Evolutionary conservation across 2,888 invertebrate species (phyloP).

Genomic region (Orgyia antiqua): DNA sequence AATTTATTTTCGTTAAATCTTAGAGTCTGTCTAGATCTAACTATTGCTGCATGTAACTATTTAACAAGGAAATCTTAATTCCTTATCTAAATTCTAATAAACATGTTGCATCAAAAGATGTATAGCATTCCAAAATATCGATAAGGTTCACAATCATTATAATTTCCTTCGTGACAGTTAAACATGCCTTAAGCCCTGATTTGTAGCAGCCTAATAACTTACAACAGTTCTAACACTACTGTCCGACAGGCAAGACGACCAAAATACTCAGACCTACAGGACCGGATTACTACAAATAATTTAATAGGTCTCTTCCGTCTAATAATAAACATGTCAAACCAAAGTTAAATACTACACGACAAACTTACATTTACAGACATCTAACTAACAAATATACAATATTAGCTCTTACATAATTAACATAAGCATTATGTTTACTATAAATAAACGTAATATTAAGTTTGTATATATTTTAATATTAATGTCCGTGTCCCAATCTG

Average conservation of each 20-base stretch:
- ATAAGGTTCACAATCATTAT: constrained; percentile 23
- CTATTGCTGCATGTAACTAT: too few species aligned
- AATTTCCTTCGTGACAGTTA: constrained; percentile 42
- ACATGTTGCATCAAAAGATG: constrained; percentile 1
- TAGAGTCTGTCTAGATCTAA: too few species aligned
- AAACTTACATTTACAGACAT: constrained; percentile 29
- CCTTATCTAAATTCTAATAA: too few species aligned
- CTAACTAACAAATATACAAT: constrained; percentile 12
- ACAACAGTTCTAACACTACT: constrained; percentile 38
- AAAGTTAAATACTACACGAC: constrained; percentile 60
- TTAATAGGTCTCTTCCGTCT: constrained; percentile 70
- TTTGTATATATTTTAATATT: constrained; percentile 53
- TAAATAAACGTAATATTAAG: constrained; percentile 10
- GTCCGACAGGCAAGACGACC: constrained; percentile 42
- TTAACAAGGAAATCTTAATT: too few species aligned
- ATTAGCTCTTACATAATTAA: constrained; percentile 23
- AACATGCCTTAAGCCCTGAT: constrained; percentile 51
- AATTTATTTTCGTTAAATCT: too few species aligned
- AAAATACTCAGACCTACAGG: constrained; percentile 59
- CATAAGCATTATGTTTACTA: constrained; percentile 14
- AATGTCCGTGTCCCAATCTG: constrained; percentile 65
- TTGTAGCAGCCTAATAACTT: constrained; percentile 51
- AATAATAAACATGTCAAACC: constrained; percentile 74
- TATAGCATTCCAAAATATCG: constrained; percentile 10
- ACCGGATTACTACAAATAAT: constrained; percentile 68